phyloP scores from a whole-genome alignment of 2,797 vertebrate species.

The Otolemur crassicaudatus region DNA sequence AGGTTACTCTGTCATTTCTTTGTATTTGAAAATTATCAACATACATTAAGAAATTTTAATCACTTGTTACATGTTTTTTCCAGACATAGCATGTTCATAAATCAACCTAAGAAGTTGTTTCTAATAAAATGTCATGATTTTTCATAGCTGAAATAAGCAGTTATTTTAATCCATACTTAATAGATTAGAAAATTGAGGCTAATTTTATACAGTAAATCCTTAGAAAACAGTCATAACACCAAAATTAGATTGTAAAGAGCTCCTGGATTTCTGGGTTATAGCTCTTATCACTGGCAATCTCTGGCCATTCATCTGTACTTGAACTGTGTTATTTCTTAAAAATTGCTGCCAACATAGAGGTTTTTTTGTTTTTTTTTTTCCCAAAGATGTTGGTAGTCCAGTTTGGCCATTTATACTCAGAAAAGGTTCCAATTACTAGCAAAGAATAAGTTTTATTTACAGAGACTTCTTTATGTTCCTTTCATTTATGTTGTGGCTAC shows the following conservation, averaged over 20 bases:
- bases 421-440: conserved; percentile 12
- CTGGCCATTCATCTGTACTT: neutral
- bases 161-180: conserved; percentile 57
- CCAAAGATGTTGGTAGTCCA: neutral
- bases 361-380: neutral
- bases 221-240: conserved; percentile 1
- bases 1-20: neutral
- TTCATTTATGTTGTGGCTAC: conserved; percentile 2
- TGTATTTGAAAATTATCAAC: conserved; percentile 51
- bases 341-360: conserved; percentile 27
- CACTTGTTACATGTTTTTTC: conserved; percentile 2
- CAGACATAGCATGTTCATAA: neutral
- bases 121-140: conserved; percentile 53
- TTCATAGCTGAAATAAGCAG: neutral
- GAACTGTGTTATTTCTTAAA: conserved; percentile 30
- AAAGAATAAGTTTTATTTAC: conserved; percentile 4
- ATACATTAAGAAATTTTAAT: neutral
- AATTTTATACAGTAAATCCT: conserved; percentile 44
- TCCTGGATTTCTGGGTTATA: neutral
- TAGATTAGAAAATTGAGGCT: conserved; percentile 49
- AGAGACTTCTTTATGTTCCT: conserved; percentile 26
- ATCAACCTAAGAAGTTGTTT: conserved; percentile 48
- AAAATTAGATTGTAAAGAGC: conserved; percentile 27
- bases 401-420: conserved; percentile 11
- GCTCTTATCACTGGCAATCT: neutral